Base-by-base conservation (phyloP, 1,140 invertebrate species). In the Brachionus angularis region DNA sequence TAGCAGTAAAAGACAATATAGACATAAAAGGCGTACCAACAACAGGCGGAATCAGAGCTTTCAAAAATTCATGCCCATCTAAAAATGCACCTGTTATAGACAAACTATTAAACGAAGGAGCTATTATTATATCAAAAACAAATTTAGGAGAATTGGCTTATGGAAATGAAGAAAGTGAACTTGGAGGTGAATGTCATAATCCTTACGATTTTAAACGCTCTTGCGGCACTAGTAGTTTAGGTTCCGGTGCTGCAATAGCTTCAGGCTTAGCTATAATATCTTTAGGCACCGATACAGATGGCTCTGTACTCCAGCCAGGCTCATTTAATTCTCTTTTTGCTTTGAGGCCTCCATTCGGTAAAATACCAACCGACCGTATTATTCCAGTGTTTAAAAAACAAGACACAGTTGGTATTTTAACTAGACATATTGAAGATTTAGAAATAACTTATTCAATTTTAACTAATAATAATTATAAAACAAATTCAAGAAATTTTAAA, bases 1-100 rank as follows among this genome's bases (percentile, higher is more conserved):
- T 71, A 18, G 29, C 34, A 31, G 14, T 71, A 3, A 71, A 71
- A 29, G 69, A 71, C 34, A 71, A 71, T 25, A 61, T 61, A 7
- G 69, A 71, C 18, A 16, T 58, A 1, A 23, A 5, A 25, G 47
- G 47, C 16, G 18, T 71, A 8, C 69, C 69, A 46, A 71, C 69
- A n/a, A 71, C 69, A 25, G 55, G 69, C 27, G 69, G 47, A 21
- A 44, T 61, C 21, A 42, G 33, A 39, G 27, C 69, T 29, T 33
- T 71, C 0, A 23, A 49, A 14, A 29, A 34, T 34, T 46, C 39
- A 10, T 25, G 39, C n/a, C 58, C 58, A 0, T 42, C 18, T 46
- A 31, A 67, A 21, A 50, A 67, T 23, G 27, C 62, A 21, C 2
- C 18, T n/a, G 39, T 67, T 5, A 34, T 67, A 5, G 31, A 50